Evolutionary conservation across 2,113 vertebrate genomes (phyloP).

Genomic region (Cisticola juncidis): DNA sequence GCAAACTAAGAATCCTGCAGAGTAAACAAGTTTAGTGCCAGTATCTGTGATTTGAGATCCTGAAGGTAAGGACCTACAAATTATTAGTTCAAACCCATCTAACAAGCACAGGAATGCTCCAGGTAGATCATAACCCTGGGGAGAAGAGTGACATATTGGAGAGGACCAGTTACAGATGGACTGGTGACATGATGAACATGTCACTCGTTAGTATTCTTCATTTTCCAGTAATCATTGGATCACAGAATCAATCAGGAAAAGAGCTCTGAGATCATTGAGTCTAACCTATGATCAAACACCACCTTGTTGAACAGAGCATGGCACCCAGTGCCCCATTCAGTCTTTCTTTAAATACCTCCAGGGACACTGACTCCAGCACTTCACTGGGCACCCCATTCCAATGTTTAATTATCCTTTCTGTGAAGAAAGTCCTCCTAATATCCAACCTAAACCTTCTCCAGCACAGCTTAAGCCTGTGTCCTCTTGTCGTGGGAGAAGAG

Average conservation of each 20-base stretch:
- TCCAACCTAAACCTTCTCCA: neutral
- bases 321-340: neutral
- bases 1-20: neutral
- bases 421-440: neutral
- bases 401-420: neutral
- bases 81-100: neutral
- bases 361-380: no score
- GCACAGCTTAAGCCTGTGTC: neutral
- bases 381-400: neutral
- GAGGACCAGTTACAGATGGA: no score
- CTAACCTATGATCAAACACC: neutral
- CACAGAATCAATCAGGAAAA: neutral
- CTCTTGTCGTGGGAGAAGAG: neutral
- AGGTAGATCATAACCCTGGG: neutral
- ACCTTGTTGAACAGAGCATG: neutral
- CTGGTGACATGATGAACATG: accelerated
- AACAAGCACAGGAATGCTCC: neutral
- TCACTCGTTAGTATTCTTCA: neutral
- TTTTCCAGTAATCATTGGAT: neutral
- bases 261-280: accelerated
- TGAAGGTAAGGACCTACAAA: neutral
- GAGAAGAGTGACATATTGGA: neutral
- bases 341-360: neutral
- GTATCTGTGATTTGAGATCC: neutral
- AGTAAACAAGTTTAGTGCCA: neutral